These are phyloP conservation scores for Nycteola revayana DNA, from an alignment of 2,888 invertebrate species.

Conservation along the genomic window DNA sequence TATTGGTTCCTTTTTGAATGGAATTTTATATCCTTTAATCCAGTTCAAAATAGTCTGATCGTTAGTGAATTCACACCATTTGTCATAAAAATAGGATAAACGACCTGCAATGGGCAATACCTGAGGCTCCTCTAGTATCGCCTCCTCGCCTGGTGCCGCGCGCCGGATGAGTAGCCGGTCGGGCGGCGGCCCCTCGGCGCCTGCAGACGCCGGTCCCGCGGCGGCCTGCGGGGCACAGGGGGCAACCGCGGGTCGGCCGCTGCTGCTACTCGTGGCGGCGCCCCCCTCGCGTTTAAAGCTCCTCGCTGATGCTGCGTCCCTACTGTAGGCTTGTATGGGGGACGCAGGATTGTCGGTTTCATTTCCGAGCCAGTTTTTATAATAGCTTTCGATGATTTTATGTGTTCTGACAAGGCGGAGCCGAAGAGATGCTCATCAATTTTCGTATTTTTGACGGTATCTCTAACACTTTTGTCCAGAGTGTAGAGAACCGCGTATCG, in stretches of 20 bases:
- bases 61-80: background rate
- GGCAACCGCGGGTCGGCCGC: constrained; percentile 1
- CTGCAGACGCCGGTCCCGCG: constrained; percentile 1
- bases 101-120: constrained; percentile 4
- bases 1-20: background rate
- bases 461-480: too few species aligned
- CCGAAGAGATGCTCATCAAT: constrained; percentile 3
- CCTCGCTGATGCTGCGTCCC: background rate
- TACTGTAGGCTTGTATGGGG: too few species aligned
- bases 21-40: constrained; percentile 7
- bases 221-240: constrained; percentile 1
- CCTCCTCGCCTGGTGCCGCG: background rate
- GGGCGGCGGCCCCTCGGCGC: background rate
- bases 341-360: background rate
- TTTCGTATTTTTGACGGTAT: constrained; percentile 1
- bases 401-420: constrained; percentile 1
- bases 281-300: constrained; percentile 8
- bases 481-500: too few species aligned
- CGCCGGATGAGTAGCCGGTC: too few species aligned
- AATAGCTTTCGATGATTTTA: constrained; percentile 7
- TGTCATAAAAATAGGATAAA: background rate
- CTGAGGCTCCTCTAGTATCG: background rate
- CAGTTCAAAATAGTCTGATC: constrained; percentile 4
- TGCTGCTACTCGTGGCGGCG: constrained; percentile 1
- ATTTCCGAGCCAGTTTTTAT: background rate